Conservation (phyloP, 2,888 invertebrate genomes). For the Ormyrus thymus region DNA sequence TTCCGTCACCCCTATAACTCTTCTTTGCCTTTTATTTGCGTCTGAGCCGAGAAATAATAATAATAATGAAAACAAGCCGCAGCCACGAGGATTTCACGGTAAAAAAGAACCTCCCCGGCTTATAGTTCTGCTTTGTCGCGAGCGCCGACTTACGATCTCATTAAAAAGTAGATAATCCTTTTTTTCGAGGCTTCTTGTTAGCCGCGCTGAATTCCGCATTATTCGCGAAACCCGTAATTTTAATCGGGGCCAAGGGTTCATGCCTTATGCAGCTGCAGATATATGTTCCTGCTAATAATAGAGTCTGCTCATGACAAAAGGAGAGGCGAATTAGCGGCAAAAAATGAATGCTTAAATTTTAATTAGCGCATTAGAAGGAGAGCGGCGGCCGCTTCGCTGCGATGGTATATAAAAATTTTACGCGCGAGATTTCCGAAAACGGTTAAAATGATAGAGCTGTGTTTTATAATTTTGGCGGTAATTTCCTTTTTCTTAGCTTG, state of each 20-base stretch:
- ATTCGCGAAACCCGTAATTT: slow-evolving; percentile 44
- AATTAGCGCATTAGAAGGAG: slow-evolving; percentile 7
- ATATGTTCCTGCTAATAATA: slow-evolving; percentile 42
- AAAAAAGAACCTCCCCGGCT: background rate
- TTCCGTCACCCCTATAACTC: no score
- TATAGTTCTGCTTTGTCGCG: slow-evolving; percentile 26
- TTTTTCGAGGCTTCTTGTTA: slow-evolving; percentile 37
- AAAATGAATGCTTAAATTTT: slow-evolving; percentile 25
- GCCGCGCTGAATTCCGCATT: slow-evolving; percentile 19
- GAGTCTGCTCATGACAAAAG: slow-evolving; percentile 31
- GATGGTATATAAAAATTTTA: slow-evolving; percentile 10
- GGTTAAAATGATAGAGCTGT: background rate
- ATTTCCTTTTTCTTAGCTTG: no score
- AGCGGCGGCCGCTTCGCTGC: background rate
- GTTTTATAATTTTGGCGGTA: no score
- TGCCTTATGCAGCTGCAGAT: slow-evolving; percentile 46
- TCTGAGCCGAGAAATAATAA: background rate
- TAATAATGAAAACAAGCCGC: slow-evolving; percentile 1
- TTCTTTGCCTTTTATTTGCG: background rate
- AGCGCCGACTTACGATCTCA: slow-evolving; percentile 36
- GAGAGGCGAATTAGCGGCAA: slow-evolving; percentile 11
- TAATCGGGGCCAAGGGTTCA: slow-evolving; percentile 31
- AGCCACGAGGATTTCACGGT: slow-evolving; percentile 28
- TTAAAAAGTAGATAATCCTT: slow-evolving; percentile 39
- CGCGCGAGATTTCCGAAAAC: slow-evolving; percentile 3